Conservation (phyloP, 2,797 vertebrate species). For the Karalla daura region DNA sequence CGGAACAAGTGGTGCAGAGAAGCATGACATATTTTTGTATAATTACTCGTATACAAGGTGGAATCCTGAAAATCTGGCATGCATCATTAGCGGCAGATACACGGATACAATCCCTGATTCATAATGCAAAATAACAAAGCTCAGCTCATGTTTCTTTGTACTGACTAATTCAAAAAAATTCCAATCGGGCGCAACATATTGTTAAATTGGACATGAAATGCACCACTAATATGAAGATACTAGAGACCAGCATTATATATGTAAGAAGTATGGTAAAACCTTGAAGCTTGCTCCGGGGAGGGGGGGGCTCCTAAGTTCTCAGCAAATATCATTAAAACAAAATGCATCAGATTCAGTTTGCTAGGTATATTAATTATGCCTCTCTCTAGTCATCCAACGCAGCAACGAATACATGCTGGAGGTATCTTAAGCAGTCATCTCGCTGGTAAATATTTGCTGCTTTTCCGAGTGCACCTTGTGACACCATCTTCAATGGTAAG, state of each 20-base stretch:
- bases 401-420: neutral
- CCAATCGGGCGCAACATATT: conserved; percentile 34
- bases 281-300: neutral
- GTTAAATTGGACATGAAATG: conserved; percentile 44
- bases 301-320: neutral
- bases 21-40: conserved; percentile 64
- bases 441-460: conserved; percentile 39
- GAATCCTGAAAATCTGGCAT: conserved; percentile 53
- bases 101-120: conserved; percentile 51
- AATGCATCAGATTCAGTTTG: neutral
- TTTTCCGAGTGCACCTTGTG: conserved; percentile 43
- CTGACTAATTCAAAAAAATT: conserved; percentile 61
- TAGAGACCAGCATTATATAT: neutral
- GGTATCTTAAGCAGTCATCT: conserved; percentile 8
- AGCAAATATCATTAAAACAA: conserved; percentile 12
- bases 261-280: neutral
- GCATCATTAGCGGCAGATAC: conserved; percentile 58
- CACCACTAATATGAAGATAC: conserved; percentile 3
- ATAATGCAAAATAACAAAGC: conserved; percentile 57
- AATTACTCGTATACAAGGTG: conserved; percentile 64
- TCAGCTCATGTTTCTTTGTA: conserved; percentile 41
- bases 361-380: neutral
- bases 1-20: conserved; percentile 50
- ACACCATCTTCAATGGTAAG: conserved; percentile 21
- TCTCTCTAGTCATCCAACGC: neutral